Base-by-base conservation (phyloP, 2,888 invertebrate species). In the Stenolophus ochropezus region DNA sequence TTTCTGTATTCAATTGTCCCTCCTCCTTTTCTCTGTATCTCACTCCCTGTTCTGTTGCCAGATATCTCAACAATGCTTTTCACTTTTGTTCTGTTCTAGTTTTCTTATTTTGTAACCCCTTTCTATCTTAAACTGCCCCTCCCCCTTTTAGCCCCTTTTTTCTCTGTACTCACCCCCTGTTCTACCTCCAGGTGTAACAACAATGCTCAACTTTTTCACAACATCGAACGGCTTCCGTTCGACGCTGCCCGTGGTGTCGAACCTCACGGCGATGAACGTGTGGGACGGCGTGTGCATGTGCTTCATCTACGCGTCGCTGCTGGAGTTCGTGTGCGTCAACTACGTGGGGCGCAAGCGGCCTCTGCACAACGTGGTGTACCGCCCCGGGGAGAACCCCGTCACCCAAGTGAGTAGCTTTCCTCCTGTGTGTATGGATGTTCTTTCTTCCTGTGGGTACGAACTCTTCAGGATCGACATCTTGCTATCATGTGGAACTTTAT, bases 281-380 rank as follows among this genome's bases (percentile, higher is more conserved):
- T 97, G 97, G 97, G 97, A 97, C 89, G 97, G 97, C 83, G 97
- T 97, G 84, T 97, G 97, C 90, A 97, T 97, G 97, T 97, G 97
- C 90, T 97, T 97, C 92, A 97, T 97, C 89, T 97, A 97, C 91
- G 97, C 97, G 82, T 97, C 97, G 76, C 92, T 97, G 82, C 92
- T 97, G 86, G 97, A 97, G 90, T 97, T 97, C 90, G 97, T 97
- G 77, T 96, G 97, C 90, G 97, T 97, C 87, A 97, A 97, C 92
- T 97, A 97, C 90, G 96, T 97, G 84, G 97, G 97, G 83, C 93
- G 97, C 82, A 97, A 97, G 89, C 91, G 96, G 86, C 97, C 96
- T 75, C 91, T 96, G 83, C 96, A 96, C 91, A 96, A 96, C 89
- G 96, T 96, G 84, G 96, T 96, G 85, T 96, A 96, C 90, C 91